These are phyloP conservation scores for Gavia stellata DNA, from an alignment of 2,113 vertebrate genomes.

Conservation along the genomic window DNA sequence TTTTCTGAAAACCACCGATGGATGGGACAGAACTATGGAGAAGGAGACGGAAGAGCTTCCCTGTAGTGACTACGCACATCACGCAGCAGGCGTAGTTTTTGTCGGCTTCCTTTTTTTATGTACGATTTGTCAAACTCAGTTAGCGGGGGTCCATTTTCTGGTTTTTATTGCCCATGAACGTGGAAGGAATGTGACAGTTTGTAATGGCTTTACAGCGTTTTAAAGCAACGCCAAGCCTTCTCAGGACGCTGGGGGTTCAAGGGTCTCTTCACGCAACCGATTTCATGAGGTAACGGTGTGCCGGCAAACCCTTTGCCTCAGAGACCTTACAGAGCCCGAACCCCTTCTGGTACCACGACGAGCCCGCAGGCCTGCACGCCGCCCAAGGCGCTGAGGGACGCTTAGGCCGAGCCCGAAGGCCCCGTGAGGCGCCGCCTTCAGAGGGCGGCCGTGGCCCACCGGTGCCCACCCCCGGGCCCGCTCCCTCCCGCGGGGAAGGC, in stretches of 20 bases:
- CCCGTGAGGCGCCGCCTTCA: rapidly evolving
- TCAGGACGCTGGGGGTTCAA: rapidly evolving
- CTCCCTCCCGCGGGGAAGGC: too few species aligned
- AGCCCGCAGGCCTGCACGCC: rapidly evolving
- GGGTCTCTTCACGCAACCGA: rapidly evolving
- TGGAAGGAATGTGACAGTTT: rapidly evolving
- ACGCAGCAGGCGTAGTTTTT: rapidly evolving
- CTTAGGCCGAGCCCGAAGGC: rapidly evolving
- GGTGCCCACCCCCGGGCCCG: rapidly evolving
- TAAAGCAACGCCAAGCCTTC: background rate
- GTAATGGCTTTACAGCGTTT: rapidly evolving
- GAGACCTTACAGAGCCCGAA: rapidly evolving
- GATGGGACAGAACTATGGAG: rapidly evolving
- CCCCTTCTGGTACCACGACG: rapidly evolving
- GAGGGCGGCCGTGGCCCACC: rapidly evolving
- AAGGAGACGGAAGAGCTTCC: rapidly evolving
- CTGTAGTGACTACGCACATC: background rate
- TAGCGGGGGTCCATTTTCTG: rapidly evolving
- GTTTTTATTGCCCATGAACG: rapidly evolving
- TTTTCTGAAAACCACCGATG: background rate
- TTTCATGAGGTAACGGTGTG: rapidly evolving
- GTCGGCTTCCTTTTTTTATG: background rate
- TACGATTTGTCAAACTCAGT: background rate
- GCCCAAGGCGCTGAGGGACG: rapidly evolving
- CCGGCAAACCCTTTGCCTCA: too few species aligned